Percentiles rank a stretch among this genome's conserved stretches.
Conservation (phyloP, 2,888 invertebrate genomes). For the Pachydiplax longipennis region DNA sequence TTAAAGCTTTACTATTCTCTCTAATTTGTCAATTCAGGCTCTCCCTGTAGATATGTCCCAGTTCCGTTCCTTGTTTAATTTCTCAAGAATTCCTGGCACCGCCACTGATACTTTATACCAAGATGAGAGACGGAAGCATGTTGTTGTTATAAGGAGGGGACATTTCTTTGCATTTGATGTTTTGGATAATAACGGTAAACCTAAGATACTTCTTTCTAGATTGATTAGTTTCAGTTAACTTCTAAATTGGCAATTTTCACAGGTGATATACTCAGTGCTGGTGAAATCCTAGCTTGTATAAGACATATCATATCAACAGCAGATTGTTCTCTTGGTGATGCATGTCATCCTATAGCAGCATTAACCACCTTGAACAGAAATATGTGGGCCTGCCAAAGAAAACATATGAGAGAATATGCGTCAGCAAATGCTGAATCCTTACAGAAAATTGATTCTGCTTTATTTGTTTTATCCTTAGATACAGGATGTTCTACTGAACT, state of each 20-base stretch:
- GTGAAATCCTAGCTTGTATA: background rate
- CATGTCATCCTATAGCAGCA: background rate
- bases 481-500: background rate
- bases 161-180: background rate
- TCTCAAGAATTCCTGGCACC: background rate
- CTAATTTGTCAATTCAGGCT: background rate
- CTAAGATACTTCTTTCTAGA: background rate
- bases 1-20: background rate
- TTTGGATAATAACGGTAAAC: conserved; percentile 13
- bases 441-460: background rate
- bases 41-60: conserved; percentile 11
- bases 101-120: conserved; percentile 6
- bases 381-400: background rate
- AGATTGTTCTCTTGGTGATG: background rate
- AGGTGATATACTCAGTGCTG: background rate
- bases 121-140: conserved; percentile 23
- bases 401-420: background rate
- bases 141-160: conserved; percentile 8
- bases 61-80: background rate
- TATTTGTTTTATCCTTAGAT: background rate
- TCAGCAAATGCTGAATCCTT: background rate
- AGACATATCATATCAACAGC: background rate
- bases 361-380: conserved; percentile 1
- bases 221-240: background rate
- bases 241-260: background rate